Evolutionary conservation across 2,797 vertebrate genomes (phyloP).

Genomic region (Sebastolobus altivelis): DNA sequence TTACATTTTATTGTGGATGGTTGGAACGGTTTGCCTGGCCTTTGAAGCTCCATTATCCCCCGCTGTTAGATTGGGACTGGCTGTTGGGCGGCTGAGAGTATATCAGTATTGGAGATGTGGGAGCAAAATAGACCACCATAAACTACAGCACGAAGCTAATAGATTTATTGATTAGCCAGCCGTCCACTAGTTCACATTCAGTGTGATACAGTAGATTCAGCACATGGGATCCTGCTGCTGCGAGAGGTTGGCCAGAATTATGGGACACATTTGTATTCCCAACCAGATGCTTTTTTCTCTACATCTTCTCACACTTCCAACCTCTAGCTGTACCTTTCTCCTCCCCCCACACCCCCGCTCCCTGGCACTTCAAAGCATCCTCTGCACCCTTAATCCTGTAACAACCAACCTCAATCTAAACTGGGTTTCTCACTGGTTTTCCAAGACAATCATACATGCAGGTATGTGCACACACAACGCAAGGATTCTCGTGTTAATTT

Average conservation of each 20-base stretch:
- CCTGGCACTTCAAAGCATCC: slow-evolving; percentile 65
- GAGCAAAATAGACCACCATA: slow-evolving; percentile 66
- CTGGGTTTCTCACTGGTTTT: slow-evolving; percentile 29
- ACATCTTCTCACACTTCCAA: slow-evolving; percentile 37
- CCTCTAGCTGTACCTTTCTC: slow-evolving; percentile 35
- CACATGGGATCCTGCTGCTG: slow-evolving; percentile 52
- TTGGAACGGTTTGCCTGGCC: slow-evolving; percentile 15
- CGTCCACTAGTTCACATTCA: slow-evolving; percentile 53
- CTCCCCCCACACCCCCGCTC: slow-evolving; percentile 7
- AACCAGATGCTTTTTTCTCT: slow-evolving; percentile 40
- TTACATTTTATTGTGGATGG: slow-evolving; percentile 41
- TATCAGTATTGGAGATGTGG: slow-evolving; percentile 48
- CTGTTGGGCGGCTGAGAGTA: slow-evolving; percentile 19
- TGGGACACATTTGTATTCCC: slow-evolving; percentile 70
- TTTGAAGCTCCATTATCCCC: slow-evolving; percentile 31
- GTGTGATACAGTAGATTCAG: slow-evolving; percentile 64
- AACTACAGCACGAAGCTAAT: slow-evolving; percentile 69
- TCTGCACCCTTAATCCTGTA: slow-evolving; percentile 56
- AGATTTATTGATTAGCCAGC: slow-evolving; percentile 78
- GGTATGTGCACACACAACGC: not conserved
- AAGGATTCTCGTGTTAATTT: slow-evolving; percentile 8
- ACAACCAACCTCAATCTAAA: slow-evolving; percentile 54
- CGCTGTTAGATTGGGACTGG: not conserved
- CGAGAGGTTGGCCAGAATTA: slow-evolving; percentile 54
- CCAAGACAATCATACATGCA: slow-evolving; percentile 17